Evolutionary conservation across 1,140 invertebrate species (phyloP).

Genomic region (Drosophila varians): DNA sequence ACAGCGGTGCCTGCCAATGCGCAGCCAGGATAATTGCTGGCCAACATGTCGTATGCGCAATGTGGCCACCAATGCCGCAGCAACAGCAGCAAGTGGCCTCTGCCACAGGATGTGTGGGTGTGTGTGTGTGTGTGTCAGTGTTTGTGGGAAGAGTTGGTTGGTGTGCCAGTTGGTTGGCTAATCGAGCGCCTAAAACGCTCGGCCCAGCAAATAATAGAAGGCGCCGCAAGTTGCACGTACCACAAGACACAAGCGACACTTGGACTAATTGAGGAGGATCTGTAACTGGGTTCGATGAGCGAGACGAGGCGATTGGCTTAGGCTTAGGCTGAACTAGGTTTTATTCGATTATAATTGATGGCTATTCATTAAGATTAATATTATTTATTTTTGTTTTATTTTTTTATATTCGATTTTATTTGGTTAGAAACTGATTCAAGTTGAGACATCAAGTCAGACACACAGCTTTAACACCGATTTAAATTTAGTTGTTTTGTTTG

Average conservation of each 20-base stretch:
- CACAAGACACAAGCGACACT: conserved; percentile 64
- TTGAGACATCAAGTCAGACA: conserved; percentile 22
- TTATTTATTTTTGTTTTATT: conserved; percentile 23
- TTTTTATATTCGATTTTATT: conserved; percentile 26
- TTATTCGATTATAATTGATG: conserved; percentile 17
- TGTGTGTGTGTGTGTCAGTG: conserved; percentile 21
- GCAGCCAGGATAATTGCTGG: conserved; percentile 54
- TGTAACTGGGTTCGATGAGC: conserved; percentile 41
- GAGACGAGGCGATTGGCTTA: conserved; percentile 31
- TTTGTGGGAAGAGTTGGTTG: conserved; percentile 36
- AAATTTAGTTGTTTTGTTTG: conserved; percentile 31
- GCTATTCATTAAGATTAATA: conserved; percentile 27
- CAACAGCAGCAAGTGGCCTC: conserved; percentile 57
- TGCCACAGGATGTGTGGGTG: conserved; percentile 8
- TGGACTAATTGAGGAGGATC: conserved; percentile 49
- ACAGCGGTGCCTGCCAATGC: conserved; percentile 61
- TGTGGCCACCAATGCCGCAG: conserved; percentile 60
- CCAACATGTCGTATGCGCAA: conserved; percentile 75
- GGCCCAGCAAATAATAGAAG: conserved; percentile 43
- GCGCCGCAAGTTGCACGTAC: conserved; percentile 62
- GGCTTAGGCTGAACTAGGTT: conserved; percentile 30
- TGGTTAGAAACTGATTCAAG: conserved; percentile 27
- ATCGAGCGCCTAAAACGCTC: conserved; percentile 46
- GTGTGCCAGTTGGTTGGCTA: conserved; percentile 70
- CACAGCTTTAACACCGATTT: conserved; percentile 49